These are phyloP conservation scores for Oreocharis arfaki DNA, from an alignment of 2,113 vertebrate genomes.

Conservation along the genomic window DNA sequence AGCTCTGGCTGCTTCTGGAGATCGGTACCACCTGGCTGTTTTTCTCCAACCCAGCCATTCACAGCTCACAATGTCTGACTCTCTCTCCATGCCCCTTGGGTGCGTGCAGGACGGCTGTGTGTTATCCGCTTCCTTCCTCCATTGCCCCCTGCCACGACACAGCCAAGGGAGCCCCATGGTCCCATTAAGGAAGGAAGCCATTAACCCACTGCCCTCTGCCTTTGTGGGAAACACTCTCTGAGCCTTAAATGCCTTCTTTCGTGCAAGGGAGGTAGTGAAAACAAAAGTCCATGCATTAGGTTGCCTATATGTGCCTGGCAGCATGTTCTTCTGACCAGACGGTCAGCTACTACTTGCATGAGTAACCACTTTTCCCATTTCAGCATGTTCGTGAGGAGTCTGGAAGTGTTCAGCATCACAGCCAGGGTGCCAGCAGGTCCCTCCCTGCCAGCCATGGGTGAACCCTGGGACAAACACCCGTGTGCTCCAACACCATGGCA, in stretches of 20 bases:
- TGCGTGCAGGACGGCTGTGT: not conserved
- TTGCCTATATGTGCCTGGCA: not conserved
- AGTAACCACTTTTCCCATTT: not conserved
- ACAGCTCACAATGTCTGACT: not conserved
- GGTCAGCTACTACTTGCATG: not conserved
- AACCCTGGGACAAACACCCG: fast-evolving
- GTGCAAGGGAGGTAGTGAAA: not conserved
- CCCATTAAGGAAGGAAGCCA: constrained; percentile 50
- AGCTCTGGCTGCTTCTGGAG: not conserved
- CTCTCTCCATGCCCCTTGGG: not conserved
- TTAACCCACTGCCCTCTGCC: not conserved
- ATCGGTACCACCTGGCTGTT: not conserved
- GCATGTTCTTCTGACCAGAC: not conserved
- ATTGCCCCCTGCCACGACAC: not conserved
- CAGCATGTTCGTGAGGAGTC: not conserved
- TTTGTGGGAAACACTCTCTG: not conserved
- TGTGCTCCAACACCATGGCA: not conserved
- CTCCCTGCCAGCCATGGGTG: not conserved
- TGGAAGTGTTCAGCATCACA: not conserved
- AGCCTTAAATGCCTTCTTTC: not conserved
- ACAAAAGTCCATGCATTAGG: not conserved
- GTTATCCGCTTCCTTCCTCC: constrained; percentile 37
- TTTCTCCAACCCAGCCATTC: not conserved
- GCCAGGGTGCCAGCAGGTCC: not conserved
- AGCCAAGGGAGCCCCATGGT: not conserved